Evolutionary conservation across 2,888 invertebrate genomes (phyloP), one percentile per base, ranked within the genome.

Genomic region (Halocaridina rubra): DNA sequence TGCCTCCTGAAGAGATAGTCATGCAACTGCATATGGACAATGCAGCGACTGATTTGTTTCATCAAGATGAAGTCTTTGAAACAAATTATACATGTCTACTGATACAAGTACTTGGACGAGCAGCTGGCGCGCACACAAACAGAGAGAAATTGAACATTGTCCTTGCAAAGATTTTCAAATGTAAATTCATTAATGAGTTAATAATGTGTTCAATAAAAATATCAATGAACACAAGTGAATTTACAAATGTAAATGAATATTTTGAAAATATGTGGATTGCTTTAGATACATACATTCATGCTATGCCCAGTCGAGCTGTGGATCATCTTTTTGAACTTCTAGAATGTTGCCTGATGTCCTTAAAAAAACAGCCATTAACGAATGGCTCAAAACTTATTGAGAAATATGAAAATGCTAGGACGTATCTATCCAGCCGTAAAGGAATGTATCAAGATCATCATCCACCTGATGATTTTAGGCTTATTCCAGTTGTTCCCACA

Each of bases 401-500:
- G 30, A 72, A 67, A 30, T 24, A 8, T 53, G 30, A 67, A 30
- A 7, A 32, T 46, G 16, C 22, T 13, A 29, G 32, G 33, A 30
- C 19, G 19, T 22, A 22, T 29, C 69, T 10, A 22, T 39, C 24
- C 22, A 27, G 24, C 46, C 8, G 2, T 19, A 46, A 2, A n/a
- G 53, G 75, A 75, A 53, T 46, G 75, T 5, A 46, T 53, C 79
- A 86, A 24, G 22, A 76, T 5, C 33, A 69, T n/a, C 77, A 88
- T 16, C 90, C 91, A 59, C 93, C 93, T 0, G 91, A 92, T 2
- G 89, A 91, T 86, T 92, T 91, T 88, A 88, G 91, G 16, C 88
- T 89, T 1, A 81, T 92, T 4, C 88, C 90, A 1, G 89, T 91
- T 2, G 88, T 90, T 27, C 92, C 92, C 0, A 89, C 88, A 2